Base-by-base conservation (phyloP, 2,113 vertebrate species). In the Calypte anna region DNA sequence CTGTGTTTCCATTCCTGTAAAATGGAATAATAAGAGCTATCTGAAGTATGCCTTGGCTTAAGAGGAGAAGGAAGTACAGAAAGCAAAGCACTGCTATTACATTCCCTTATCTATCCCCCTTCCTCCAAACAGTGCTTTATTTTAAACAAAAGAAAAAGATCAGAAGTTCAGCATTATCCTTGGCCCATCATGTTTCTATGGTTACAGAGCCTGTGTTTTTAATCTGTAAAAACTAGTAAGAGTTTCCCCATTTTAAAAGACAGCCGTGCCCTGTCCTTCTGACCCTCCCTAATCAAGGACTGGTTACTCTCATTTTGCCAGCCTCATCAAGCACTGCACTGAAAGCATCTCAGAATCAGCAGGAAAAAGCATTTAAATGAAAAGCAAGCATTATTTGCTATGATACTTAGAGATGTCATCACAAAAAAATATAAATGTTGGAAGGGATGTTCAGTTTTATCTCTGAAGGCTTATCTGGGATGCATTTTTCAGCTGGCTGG, bases 131-230 rank as follows among this genome's bases (percentile, higher is more conserved):
- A 85, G 31, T 15, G 16, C 97, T 96, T 97, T 96, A 75, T 91
- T 90, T 87, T 96, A 97, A 97, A 97, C 92, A 97, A 97, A 97
- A 88, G 66, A 92, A 97, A 95, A 96, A 93, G 85, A 97, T 96
- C 93, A 92, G 90, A 96, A 94, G 88, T 93, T 97, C 93, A 91
- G 81, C 91, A 97, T 96, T 96, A 97, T 96, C 91, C 94, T 97
- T 97, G 96, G 94, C 86, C 96, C 94, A 91, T 97, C 93, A 82
- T 77, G 98, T 98, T 98, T 96, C 98, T 96, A 98, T 98, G 97
- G 98, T 97, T 98, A 98, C 97, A 28, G 73, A 86, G 79, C 58
- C 86, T 84, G 68, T 96, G 93, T 94, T 95, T 93, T 97, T 97
- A 95, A 94, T 97, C 94, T 91, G 90, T 75, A 63, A 77, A 97